Conservation (phyloP, 2,888 invertebrate genomes). For the Osmoderma eremita region DNA sequence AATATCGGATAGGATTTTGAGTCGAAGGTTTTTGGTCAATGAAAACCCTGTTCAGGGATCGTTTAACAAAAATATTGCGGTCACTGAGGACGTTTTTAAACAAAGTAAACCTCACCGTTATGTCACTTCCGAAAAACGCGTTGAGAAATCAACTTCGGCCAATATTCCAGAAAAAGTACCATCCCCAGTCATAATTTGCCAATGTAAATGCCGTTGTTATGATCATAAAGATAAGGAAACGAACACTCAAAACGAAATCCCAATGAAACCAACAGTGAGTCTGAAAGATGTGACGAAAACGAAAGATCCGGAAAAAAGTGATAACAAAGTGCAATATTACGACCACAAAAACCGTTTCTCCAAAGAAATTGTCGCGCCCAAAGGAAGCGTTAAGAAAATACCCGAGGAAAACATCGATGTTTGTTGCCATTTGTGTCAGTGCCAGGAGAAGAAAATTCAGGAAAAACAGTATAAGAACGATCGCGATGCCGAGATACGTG, state of each 20-base stretch:
- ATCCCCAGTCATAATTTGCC: background rate
- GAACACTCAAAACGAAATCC: constrained; percentile 41
- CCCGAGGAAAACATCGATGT: constrained; percentile 54
- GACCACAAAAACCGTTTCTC: constrained; percentile 65
- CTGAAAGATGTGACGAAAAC: constrained; percentile 33
- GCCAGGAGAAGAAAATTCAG: constrained; percentile 53
- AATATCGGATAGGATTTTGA: constrained; percentile 59
- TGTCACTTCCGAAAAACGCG: background rate
- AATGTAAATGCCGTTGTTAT: constrained; percentile 2
- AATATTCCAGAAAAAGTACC: no score
- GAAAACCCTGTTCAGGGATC: background rate
- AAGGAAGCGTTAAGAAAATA: constrained; percentile 58
- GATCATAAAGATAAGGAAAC: background rate
- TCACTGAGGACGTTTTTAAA: background rate
- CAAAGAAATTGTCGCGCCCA: constrained; percentile 57
- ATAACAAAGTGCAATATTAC: constrained; percentile 62
- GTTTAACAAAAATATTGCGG: background rate
- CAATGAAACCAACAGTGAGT: constrained; percentile 49
- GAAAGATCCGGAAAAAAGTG: background rate
- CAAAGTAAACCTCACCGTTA: background rate
- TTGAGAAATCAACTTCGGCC: constrained; percentile 15
- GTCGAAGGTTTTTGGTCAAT: constrained; percentile 43
- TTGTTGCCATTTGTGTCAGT: constrained; percentile 49
- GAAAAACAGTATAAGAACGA: constrained; percentile 56
- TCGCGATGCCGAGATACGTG: constrained; percentile 59